Base-by-base conservation (phyloP, 2,888 invertebrate genomes). In the Margaritifera margaritifera region DNA sequence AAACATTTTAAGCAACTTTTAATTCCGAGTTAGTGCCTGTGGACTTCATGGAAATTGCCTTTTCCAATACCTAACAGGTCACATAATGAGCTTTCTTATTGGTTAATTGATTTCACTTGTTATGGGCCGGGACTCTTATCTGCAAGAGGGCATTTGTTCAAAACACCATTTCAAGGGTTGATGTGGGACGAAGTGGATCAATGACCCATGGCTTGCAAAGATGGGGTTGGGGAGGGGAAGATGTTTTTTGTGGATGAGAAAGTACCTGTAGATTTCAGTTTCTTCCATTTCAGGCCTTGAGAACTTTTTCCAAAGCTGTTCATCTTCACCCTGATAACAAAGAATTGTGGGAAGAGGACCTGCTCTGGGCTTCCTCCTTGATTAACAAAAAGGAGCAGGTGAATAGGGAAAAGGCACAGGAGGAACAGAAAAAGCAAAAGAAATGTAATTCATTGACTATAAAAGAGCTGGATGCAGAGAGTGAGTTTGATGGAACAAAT, bases 281-380 rank as follows among this genome's bases (percentile, higher is more conserved):
- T 57, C 64, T 20, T 24, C 42, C 11, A 42, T 73, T 78, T 25
- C 76, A 88, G 87, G 90, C 90, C 19, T 74, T 89, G 20, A 80
- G 80, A 58, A 85, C 85, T 72, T 90, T 90, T 74, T 84, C 85
- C 8, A 81, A 83, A 65, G 89, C 90, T 11, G 77, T 89, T 53
- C 89, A 89, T 78, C 72, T 90, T 18, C 81, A 89, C 63, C 90
- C 90, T 18, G 81, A 70, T 15, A 81, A 86, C 52, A 69, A 76
- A 54, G 90, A 89, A 69, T 71, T 90, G 31, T 88, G 89, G 89
- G 78, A 85, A 55, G 89, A 90, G 20, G 90, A 90, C 69, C 77
- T 90, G 8, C 52, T 72, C 55, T 88, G 88, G 88, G 82, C 86
- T 15, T 59, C 64, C 24, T 78, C 80, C 1, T 62, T 84, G 24